Evolutionary conservation across 2,888 invertebrate species (phyloP), one percentile per base, ranked within the genome.

Genomic region (Psococerastis gibbosa): DNA sequence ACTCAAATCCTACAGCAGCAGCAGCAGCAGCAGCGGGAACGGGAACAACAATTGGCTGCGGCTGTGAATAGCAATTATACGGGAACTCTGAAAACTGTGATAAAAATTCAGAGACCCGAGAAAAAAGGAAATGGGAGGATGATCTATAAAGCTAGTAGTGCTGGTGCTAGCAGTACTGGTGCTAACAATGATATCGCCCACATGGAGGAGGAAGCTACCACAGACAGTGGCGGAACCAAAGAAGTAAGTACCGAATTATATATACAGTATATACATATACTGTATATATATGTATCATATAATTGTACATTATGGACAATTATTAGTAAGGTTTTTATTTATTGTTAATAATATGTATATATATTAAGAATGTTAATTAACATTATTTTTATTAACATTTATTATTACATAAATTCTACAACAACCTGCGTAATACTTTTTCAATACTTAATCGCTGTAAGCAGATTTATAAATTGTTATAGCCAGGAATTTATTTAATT

Each of bases 71-170:
- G 60, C 15, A 72, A 70, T 52, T 82, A 78, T 54, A 81, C 82
- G 2, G 85, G 85, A 32, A 84, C 83, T 1, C 58, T 85, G 49
- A 85, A 84, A 58, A 83, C 84, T 52, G 78, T 85, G 53, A 85
- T 85, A 53, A 81, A 84, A 61, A 62, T 84, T 49, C 69, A 75
- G 49, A 63, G 56, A 48, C 53, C 49, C 18, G 56, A 78, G 60
- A 74, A 73, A 50, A 61, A 64, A 27, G 70, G 71, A 8, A 47
- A 43, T 35, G 45, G 49, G 22, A 48, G 48, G 18, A 53, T 52
- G 49, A 49, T 52, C n/a, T 51, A 51, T 43, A 51, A 51, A 38
- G 38, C 38, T 4, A 20, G 20, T 38, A 38, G 38, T 20, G 20
- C 17, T 20, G 42, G 23, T 15, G 13, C 27, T 9, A 4, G 32